Base-by-base conservation (phyloP, 64 coral and sea anemone species). In the Montipora capricornis region DNA sequence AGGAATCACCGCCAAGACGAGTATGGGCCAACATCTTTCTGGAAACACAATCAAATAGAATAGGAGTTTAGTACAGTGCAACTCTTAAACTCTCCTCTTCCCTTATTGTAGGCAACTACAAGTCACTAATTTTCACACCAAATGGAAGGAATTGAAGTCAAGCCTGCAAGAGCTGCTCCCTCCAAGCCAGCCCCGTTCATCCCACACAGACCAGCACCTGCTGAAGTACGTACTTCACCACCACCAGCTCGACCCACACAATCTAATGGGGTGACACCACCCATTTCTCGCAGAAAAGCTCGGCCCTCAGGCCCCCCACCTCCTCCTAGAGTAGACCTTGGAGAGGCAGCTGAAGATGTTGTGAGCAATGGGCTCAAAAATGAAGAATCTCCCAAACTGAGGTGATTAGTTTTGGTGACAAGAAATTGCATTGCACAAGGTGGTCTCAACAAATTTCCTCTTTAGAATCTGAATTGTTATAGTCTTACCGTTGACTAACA, bases 311-410 rank as follows among this genome's bases (percentile, higher is more conserved):
- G 44, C 12, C 94, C 94, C 47, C 89, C 94, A 13, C 78, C 84
- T 81, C 94, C 94, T 61, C 53, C 73, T 15, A 70, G 94, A 20
- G 64, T 81, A 47, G 94, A 95, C 24, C 82, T 91, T 76, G 94
- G 89, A 17, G 94, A 95, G 60, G 58, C 47, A 71, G 10, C 71
- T 47, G 81, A 68, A 24, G 76, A 91, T 17, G n/a, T 48, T 26
- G 68, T 76, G 2, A 61, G 53, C 53, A 64, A 15, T 64, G 61
- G 14, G 13, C 11, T 64, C 12, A 16, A 4, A 64, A 64, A 64
- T 64, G 14, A 57, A 57, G 53, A 57, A 57, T 6, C 53, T 8
- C 6, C 53, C 53, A 57, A 57, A 57, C 6, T 57, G 6, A 11
- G 53, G 53, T 57, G 53, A 57, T 0, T 57, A 11, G 37, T 37